phyloP scores from a whole-genome alignment of 2,888 invertebrate species.

The Strigamia transsilvanica region DNA sequence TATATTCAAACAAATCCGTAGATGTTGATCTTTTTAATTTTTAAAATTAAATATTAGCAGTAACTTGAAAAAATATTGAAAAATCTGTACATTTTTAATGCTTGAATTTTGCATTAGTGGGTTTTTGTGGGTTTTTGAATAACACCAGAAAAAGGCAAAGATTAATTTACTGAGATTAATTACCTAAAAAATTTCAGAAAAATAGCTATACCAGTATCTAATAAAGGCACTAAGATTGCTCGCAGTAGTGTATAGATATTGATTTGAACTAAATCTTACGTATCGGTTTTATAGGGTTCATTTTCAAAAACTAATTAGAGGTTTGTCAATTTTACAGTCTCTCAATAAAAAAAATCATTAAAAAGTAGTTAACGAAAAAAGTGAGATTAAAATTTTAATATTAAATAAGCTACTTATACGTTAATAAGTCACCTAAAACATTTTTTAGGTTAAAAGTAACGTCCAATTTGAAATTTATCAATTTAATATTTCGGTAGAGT shows the following conservation, averaged over 20 bases:
- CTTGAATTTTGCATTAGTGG: too few species aligned
- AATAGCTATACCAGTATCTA: neutral
- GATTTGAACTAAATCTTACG: neutral
- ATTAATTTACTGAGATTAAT: neutral
- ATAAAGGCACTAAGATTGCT: too few species aligned
- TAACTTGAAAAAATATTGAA: too few species aligned
- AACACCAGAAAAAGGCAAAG: neutral
- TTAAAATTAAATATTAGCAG: too few species aligned
- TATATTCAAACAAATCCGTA: too few species aligned
- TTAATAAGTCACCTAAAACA: neutral
- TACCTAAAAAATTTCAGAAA: neutral
- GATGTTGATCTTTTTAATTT: too few species aligned
- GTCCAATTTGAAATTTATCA: neutral
- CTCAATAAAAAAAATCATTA: neutral
- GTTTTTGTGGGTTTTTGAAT: too few species aligned
- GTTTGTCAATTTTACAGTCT: conserved; percentile 6
- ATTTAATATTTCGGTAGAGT: neutral
- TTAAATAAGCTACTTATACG: neutral
- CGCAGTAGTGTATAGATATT: neutral
- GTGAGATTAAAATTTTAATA: neutral
- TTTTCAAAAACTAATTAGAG: conserved; percentile 9
- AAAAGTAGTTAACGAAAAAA: neutral
- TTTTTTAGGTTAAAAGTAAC: neutral
- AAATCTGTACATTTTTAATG: too few species aligned
- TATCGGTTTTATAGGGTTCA: neutral